Conservation (phyloP, 2,797 vertebrate genomes). For the Schizopygopsis malacanthus region DNA sequence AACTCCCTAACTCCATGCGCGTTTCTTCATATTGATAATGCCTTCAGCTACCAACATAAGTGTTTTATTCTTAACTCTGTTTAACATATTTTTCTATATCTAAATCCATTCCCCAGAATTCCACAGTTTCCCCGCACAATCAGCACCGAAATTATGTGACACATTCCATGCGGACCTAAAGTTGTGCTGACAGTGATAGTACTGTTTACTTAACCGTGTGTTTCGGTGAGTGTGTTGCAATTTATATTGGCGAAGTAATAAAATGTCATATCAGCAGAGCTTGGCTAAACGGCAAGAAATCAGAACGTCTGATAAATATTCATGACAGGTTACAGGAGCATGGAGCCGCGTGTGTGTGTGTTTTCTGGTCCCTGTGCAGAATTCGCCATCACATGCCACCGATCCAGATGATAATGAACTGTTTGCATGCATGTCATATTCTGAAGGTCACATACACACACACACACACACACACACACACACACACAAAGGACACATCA, state of each 20-base stretch:
- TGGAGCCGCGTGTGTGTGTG: background rate
- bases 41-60: background rate
- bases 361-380: background rate
- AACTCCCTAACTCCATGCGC: background rate
- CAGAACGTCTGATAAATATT: conserved; percentile 56
- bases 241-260: conserved; percentile 48
- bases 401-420: conserved; percentile 38
- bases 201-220: conserved; percentile 40
- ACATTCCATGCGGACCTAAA: background rate
- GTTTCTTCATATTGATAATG: background rate
- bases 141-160: background rate
- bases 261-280: conserved; percentile 53
- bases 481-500: background rate
- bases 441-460: conserved; percentile 32
- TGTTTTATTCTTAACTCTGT: background rate
- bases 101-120: conserved; percentile 23
- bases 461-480: conserved; percentile 3
- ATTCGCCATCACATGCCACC: conserved; percentile 45
- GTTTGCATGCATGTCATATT: conserved; percentile 38
- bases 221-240: background rate
- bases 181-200: conserved; percentile 51
- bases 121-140: background rate
- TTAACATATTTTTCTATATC: conserved; percentile 11
- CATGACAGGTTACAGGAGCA: conserved; percentile 32
- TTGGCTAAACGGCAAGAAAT: conserved; percentile 37